phyloP scores from a whole-genome alignment of 2,113 vertebrate species.

The Elanus axillaris region DNA sequence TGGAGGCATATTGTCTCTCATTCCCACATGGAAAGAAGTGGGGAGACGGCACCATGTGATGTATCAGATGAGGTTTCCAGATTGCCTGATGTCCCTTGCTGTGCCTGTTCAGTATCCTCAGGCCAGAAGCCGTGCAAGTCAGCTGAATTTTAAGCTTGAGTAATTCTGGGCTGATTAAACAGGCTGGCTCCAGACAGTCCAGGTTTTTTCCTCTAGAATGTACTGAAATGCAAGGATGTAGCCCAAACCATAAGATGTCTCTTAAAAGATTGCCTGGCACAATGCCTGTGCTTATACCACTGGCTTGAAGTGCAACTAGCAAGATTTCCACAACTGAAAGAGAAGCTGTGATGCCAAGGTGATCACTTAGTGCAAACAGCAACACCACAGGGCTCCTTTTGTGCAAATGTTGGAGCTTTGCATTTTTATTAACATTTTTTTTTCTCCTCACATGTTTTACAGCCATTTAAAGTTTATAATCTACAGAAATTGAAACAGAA shows the following conservation, averaged over 20 bases:
- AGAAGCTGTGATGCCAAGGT: not conserved
- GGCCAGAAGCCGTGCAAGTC: slow-evolving; percentile 46
- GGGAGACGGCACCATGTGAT: slow-evolving; percentile 24
- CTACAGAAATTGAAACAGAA: slow-evolving; percentile 80
- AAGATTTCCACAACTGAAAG: not conserved
- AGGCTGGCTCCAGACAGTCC: slow-evolving; percentile 58
- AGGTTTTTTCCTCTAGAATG: not conserved
- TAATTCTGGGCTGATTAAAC: slow-evolving; percentile 49
- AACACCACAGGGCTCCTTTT: slow-evolving; percentile 61
- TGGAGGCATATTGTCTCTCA: not conserved
- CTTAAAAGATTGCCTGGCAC: slow-evolving; percentile 14
- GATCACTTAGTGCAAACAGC: slow-evolving; percentile 44
- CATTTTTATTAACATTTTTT: slow-evolving; percentile 78
- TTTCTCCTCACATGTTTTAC: slow-evolving; percentile 73
- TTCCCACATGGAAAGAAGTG: not conserved
- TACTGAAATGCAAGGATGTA: slow-evolving; percentile 27
- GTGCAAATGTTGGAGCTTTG: slow-evolving; percentile 75
- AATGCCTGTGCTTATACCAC: slow-evolving; percentile 17
- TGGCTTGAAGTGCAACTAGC: not conserved
- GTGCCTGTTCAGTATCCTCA: slow-evolving; percentile 15
- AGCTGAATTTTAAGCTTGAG: slow-evolving; percentile 58
- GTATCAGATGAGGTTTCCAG: slow-evolving; percentile 27
- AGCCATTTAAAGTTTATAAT: slow-evolving; percentile 79
- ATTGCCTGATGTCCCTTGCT: slow-evolving; percentile 1
- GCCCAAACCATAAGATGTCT: slow-evolving; percentile 51